phyloP scores from a whole-genome alignment of 1,140 invertebrate genomes.

The Bacillus rossius region DNA sequence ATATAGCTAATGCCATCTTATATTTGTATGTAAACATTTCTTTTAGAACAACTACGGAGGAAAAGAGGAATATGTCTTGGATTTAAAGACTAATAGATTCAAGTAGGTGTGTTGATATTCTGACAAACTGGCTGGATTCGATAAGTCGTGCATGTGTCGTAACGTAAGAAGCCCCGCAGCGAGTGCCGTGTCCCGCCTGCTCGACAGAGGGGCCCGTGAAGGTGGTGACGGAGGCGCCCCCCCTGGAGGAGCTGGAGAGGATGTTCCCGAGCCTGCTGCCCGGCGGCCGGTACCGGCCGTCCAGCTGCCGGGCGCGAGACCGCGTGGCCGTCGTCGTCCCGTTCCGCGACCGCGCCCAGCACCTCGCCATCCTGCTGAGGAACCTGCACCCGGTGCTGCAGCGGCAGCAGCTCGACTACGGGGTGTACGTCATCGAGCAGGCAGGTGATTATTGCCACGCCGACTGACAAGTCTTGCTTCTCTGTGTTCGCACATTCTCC shows the following conservation, averaged over 20 bases:
- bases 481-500: no score
- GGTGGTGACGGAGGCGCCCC: conserved; percentile 38
- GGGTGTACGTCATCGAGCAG: conserved; percentile 94
- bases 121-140: no score
- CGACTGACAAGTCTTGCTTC: no score
- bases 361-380: conserved; percentile 76
- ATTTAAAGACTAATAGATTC: no score
- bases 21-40: no score
- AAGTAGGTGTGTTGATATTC: no score
- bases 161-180: no score
- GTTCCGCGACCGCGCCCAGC: conserved; percentile 76
- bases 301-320: conserved; percentile 65
- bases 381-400: conserved; percentile 89
- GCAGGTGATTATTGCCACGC: conserved; percentile 44
- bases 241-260: conserved; percentile 40
- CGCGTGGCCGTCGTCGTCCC: conserved; percentile 87
- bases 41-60: no score
- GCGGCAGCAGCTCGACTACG: conserved; percentile 87
- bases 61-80: no score
- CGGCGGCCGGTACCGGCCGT: conserved; percentile 74
- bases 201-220: conserved; percentile 43
- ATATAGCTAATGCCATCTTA: no score
- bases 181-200: no score
- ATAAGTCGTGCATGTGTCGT: no score
- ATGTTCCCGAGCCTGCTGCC: conserved; percentile 47